Percentiles rank a stretch among this genome's conserved stretches.
These are phyloP conservation scores for Siniperca obscura DNA, from an alignment of 2,797 vertebrate genomes.

Conservation along the genomic window DNA sequence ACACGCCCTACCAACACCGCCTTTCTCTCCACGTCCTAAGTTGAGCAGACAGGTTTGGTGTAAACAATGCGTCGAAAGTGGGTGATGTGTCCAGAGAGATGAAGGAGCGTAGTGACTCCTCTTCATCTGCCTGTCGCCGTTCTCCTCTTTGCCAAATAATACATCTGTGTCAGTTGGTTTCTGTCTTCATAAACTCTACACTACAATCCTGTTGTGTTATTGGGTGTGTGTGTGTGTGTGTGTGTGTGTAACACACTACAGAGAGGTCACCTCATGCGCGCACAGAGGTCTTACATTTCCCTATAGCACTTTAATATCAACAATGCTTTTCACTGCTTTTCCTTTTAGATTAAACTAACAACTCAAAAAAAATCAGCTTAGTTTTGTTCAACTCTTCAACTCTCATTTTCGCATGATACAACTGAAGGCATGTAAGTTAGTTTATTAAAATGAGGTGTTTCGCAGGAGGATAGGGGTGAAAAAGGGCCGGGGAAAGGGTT, in stretches of 20 bases:
- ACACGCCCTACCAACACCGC: background rate
- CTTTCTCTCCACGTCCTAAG: background rate
- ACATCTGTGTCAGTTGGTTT: constrained; percentile 40
- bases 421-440: background rate
- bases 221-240: background rate
- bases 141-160: constrained; percentile 54
- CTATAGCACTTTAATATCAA: background rate
- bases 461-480: background rate
- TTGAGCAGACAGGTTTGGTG: constrained; percentile 42
- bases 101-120: constrained; percentile 40
- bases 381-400: background rate
- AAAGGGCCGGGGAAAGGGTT: too few species aligned
- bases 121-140: constrained; percentile 57
- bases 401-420: background rate
- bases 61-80: constrained; percentile 65
- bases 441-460: background rate
- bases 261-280: too few species aligned
- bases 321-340: background rate
- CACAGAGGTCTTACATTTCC: background rate
- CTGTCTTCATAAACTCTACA: background rate
- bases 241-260: too few species aligned
- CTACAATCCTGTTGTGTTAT: constrained; percentile 1
- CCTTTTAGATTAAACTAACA: background rate
- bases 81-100: constrained; percentile 74
- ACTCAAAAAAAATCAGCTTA: background rate